Conservation (phyloP, 53 echinoderm and acorn worm genomes). For the Stichopus horrens region DNA sequence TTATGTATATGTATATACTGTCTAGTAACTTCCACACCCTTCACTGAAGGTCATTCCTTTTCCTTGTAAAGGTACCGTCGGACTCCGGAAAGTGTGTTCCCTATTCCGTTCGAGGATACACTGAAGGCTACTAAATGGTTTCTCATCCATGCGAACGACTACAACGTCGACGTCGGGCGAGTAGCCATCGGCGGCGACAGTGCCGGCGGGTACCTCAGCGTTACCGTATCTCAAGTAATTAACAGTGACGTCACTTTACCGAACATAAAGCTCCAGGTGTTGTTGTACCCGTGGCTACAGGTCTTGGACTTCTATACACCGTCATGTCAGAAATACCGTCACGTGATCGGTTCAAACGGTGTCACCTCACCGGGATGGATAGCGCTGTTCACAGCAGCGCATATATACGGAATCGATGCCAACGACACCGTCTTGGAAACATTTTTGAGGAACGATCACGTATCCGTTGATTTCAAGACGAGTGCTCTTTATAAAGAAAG, state of each 20-base stretch:
- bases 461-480: conserved; percentile 52
- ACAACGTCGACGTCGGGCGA: conserved; percentile 67
- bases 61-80: conserved; percentile 65
- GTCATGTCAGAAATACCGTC: conserved; percentile 75
- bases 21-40: background rate
- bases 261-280: conserved; percentile 47
- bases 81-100: conserved; percentile 69
- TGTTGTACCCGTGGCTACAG: conserved; percentile 62
- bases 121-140: conserved; percentile 74
- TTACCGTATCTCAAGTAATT: conserved; percentile 69
- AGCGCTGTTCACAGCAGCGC: conserved; percentile 41
- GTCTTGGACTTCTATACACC: conserved; percentile 76
- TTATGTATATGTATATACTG: too few species aligned
- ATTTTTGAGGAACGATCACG: conserved; percentile 61
- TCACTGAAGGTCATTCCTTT: background rate
- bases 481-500: conserved; percentile 51
- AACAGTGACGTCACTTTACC: conserved; percentile 61
- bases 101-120: conserved; percentile 78
- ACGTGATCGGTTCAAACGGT: conserved; percentile 27
- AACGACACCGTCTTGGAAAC: conserved; percentile 31
- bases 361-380: conserved; percentile 25
- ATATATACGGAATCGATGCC: conserved; percentile 47
- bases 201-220: conserved; percentile 82
- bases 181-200: conserved; percentile 89
- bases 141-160: conserved; percentile 61